phyloP scores from a whole-genome alignment of 2,113 vertebrate genomes.

The Girardinichthys multiradiatus region DNA sequence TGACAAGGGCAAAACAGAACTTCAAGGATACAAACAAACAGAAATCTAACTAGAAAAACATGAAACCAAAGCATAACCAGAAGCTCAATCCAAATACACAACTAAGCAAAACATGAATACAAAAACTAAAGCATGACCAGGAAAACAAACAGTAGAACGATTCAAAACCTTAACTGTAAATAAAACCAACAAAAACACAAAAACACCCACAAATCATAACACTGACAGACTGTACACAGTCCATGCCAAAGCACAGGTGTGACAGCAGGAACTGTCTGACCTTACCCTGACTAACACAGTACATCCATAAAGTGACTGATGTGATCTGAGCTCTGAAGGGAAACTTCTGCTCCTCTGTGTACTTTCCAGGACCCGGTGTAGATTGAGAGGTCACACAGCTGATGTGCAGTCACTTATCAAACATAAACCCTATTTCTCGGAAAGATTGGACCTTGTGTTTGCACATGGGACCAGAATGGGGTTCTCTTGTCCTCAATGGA shows the following conservation, averaged over 20 bases:
- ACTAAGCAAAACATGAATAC: too few relatives aligned
- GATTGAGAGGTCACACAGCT: conserved; percentile 66
- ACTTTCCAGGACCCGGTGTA: conserved; percentile 50
- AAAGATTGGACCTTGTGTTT: conserved; percentile 76
- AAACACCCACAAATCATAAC: too few relatives aligned
- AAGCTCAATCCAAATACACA: too few relatives aligned
- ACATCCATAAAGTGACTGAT: conserved; percentile 33
- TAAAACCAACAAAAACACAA: too few relatives aligned
- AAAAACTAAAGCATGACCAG: too few relatives aligned
- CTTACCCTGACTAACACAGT: conserved; percentile 43
- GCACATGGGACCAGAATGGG: conserved; percentile 62
- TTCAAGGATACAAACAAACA: too few relatives aligned
- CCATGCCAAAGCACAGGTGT: conserved; percentile 15
- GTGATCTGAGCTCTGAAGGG: conserved; percentile 1
- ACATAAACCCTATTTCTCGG: conserved; percentile 74
- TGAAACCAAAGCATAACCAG: too few relatives aligned
- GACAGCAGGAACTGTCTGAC: conserved; percentile 4
- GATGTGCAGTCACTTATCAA: conserved; percentile 63
- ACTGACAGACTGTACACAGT: too few relatives aligned
- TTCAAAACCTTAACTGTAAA: too few relatives aligned
- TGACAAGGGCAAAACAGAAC: too few relatives aligned
- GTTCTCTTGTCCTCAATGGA: conserved; percentile 40
- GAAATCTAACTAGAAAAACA: too few relatives aligned
- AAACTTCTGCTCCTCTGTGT: conserved; percentile 59
- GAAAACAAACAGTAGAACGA: too few relatives aligned